Base-by-base conservation (phyloP, 2,888 invertebrate genomes). In the Drosophila colorata region DNA sequence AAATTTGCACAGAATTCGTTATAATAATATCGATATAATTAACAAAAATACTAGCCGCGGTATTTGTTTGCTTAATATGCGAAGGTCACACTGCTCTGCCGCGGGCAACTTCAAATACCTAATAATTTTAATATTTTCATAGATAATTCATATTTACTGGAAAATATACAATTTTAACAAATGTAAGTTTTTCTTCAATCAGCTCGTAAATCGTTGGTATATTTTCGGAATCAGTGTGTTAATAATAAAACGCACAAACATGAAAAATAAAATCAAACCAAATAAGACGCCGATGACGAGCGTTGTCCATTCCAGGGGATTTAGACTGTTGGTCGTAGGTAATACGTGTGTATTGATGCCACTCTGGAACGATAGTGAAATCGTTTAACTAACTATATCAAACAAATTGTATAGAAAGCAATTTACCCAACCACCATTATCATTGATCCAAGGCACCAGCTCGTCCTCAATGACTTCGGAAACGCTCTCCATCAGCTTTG, bases 381-480 rank as follows among this genome's bases (percentile, higher is more conserved):
- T 31, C 20, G 13, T 25, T 9, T 9, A 20, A 6, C 18, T 7
- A 1, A 14, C 6, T 6, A 4, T 4, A 7, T 1, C n/a, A 9
- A 18, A 0, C 2, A 11, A 3, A 38, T 1, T 9, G 2, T 18
- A 28, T 11, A 13, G 2, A 28, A 8, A 44, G 25, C 0, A 14
- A 16, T 2, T 64, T 92, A 97, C 97, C 97, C 98, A 98, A 91
- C 97, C 97, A 16, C 97, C 97, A 88, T 97, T 96, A 47, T 95
- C 93, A 53, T 95, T 95, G 11, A 98, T 95, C 97, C 97, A 98
- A 0, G 94, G 92, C 0, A 95, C 95, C 33, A 96, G 91, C 77
- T 95, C 94, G 76, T 95, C 94, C 87, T 95, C 95, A 31, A 96
- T 93, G 23, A 96, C 94, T 75, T 96, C 95, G 0, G 95, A 94